Evolutionary conservation across 2,797 vertebrate species (phyloP).

Genomic region (Micrastur ruficollis): DNA sequence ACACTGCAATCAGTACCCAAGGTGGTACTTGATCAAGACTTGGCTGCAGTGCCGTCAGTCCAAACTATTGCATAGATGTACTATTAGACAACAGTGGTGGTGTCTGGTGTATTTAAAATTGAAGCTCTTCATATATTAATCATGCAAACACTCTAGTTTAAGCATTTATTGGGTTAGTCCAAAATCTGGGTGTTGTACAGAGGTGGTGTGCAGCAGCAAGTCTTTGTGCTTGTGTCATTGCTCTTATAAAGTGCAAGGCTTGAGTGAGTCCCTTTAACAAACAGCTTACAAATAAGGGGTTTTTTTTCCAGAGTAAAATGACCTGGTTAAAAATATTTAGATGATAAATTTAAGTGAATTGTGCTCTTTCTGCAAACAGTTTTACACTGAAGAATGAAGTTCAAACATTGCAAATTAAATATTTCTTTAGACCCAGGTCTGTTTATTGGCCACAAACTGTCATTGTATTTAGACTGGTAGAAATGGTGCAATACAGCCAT

Average conservation of each 20-base stretch:
- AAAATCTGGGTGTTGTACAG: background rate
- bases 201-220: background rate
- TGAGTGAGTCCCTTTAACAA: background rate
- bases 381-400: background rate
- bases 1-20: fast-evolving
- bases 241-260: background rate
- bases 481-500: background rate
- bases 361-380: background rate
- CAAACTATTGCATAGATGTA: background rate
- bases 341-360: background rate
- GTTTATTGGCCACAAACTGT: background rate
- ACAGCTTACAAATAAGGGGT: background rate
- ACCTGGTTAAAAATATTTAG: background rate
- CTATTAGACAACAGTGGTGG: fast-evolving
- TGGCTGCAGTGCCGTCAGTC: background rate
- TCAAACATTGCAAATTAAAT: background rate
- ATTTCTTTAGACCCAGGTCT: background rate
- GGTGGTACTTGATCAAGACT: background rate
- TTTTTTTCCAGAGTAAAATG: background rate
- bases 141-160: background rate
- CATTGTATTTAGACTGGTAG: background rate
- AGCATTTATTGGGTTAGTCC: background rate
- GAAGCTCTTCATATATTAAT: background rate
- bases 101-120: background rate
- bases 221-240: background rate